Conservation (phyloP, 2,888 invertebrate species). For the Pharmacophagus antenor region DNA sequence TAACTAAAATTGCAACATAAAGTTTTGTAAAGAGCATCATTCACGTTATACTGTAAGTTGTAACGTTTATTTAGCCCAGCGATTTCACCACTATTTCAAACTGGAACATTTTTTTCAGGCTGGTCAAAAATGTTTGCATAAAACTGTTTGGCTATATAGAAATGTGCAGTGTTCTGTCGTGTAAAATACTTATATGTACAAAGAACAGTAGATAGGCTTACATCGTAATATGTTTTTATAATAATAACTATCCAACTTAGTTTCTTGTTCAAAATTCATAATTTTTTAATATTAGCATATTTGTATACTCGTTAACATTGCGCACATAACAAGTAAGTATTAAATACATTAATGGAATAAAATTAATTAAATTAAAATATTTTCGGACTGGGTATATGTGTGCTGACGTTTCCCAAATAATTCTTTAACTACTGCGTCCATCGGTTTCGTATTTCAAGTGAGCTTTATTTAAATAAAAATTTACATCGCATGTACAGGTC, state of each 20-base stretch:
- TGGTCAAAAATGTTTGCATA: neutral
- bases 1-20: too few species aligned
- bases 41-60: too few species aligned
- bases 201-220: neutral
- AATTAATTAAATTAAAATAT: constrained; percentile 30
- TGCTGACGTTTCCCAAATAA: constrained; percentile 37
- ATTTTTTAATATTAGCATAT: neutral
- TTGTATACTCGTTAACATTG: neutral
- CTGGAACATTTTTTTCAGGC: too few species aligned
- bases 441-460: constrained; percentile 59
- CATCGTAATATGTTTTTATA: too few species aligned
- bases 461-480: constrained; percentile 65
- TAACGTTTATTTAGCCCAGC: neutral
- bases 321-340: neutral
- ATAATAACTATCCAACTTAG: too few species aligned
- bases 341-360: too few species aligned
- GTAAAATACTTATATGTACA: neutral
- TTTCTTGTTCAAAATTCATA: too few species aligned
- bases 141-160: neutral
- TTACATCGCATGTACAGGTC: constrained; percentile 40
- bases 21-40: too few species aligned
- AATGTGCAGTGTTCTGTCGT: too few species aligned
- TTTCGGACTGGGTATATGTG: constrained; percentile 23
- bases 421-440: constrained; percentile 60
- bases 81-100: neutral